phyloP scores from a whole-genome alignment of 2,113 vertebrate species.

The Corapipo altera region DNA sequence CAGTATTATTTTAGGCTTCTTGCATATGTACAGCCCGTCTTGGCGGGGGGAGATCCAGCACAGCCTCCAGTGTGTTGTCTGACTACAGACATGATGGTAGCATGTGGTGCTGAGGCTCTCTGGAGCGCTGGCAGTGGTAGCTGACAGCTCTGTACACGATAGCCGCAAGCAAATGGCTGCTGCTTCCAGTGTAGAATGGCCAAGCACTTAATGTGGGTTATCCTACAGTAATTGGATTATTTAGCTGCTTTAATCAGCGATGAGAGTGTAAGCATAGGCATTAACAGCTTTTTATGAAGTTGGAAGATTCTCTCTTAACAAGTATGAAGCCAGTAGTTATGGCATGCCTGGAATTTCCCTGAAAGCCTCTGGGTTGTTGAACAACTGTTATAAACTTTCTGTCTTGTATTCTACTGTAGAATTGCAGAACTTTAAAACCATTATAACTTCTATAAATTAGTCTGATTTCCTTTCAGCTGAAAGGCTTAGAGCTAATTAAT shows the following conservation, averaged over 20 bases:
- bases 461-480: neutral
- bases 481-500: neutral
- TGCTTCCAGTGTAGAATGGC: neutral
- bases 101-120: neutral
- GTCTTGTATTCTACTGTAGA: neutral
- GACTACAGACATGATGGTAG: neutral
- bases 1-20: neutral
- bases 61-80: rapidly evolving
- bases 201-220: neutral
- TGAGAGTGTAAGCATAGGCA: neutral
- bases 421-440: neutral
- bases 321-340: neutral
- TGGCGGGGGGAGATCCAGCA: neutral
- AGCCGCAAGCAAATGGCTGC: neutral
- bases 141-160: neutral
- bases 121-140: neutral
- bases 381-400: neutral
- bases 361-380: neutral
- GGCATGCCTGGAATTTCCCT: neutral
- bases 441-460: neutral
- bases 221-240: neutral
- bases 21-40: neutral
- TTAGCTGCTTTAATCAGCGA: neutral
- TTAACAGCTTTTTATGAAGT: neutral
- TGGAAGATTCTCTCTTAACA: neutral